Evolutionary conservation across 37 sponge, comb jelly and placozoan species (phyloP).

Genomic region (Eunapius fragilis): DNA sequence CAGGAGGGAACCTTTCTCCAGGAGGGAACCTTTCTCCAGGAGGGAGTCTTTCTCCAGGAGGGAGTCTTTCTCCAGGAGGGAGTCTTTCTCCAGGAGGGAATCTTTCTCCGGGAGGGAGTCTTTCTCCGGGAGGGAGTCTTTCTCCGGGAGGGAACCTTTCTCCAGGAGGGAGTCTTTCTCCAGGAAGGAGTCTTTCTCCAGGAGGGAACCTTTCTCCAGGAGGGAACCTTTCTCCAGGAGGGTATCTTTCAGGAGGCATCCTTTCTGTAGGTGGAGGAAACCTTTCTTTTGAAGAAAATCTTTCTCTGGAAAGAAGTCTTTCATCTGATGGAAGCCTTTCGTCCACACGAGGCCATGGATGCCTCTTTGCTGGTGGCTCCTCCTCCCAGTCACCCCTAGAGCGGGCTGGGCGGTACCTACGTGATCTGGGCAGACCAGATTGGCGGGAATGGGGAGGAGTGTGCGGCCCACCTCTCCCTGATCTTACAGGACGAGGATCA

Average conservation of each 20-base stretch:
- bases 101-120: too few relatives aligned
- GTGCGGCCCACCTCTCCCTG: background rate
- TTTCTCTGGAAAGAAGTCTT: background rate
- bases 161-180: too few relatives aligned
- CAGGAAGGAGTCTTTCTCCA: too few relatives aligned
- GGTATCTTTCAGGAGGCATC: background rate
- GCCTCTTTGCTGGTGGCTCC: background rate
- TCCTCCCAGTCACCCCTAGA: background rate
- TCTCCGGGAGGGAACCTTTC: background rate
- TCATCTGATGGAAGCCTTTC: background rate
- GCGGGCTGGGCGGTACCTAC: background rate
- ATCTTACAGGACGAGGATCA: background rate
- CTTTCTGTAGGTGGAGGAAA: background rate
- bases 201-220: too few relatives aligned
- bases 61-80: too few relatives aligned
- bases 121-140: too few relatives aligned
- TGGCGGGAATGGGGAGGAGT: background rate
- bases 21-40: too few relatives aligned
- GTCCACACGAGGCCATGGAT: background rate
- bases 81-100: too few relatives aligned
- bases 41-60: too few relatives aligned
- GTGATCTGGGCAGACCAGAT: background rate
- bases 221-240: background rate
- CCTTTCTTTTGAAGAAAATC: background rate
- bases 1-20: background rate